These are phyloP conservation scores for Corythucha ciliata DNA, from an alignment of 2,888 invertebrate species.

Conservation along the genomic window DNA sequence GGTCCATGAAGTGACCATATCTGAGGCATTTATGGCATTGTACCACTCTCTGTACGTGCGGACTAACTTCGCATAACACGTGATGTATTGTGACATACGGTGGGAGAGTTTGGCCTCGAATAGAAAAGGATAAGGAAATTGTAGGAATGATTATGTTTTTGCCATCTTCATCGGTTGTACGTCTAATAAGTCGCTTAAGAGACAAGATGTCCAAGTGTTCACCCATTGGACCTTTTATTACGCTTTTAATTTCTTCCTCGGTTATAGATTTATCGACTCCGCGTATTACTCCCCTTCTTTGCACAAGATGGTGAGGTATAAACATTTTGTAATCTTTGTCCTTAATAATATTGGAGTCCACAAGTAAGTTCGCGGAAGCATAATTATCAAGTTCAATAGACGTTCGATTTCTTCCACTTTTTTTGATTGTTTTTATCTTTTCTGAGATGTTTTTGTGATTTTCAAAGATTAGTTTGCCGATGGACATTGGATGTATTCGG, in stretches of 20 bases:
- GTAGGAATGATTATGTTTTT: too few species aligned
- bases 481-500: too few species aligned
- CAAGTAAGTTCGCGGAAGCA: background rate
- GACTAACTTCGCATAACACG: conserved; percentile 2
- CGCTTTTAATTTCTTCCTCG: background rate
- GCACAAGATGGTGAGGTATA: background rate
- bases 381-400: background rate
- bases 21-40: background rate
- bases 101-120: too few species aligned
- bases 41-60: background rate
- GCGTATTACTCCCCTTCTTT: background rate
- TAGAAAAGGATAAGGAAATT: too few species aligned
- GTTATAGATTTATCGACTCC: background rate
- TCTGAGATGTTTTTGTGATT: too few species aligned
- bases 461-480: too few species aligned
- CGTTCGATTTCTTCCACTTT: background rate
- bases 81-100: background rate
- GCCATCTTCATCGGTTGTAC: too few species aligned
- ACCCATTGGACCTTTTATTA: background rate
- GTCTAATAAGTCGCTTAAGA: too few species aligned
- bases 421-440: too few species aligned
- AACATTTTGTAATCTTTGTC: background rate
- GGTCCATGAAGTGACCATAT: background rate
- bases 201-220: too few species aligned
- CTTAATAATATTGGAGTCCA: background rate